phyloP scores from a whole-genome alignment of 92 coral and sea anemone genomes.

The Bergia sp. region DNA sequence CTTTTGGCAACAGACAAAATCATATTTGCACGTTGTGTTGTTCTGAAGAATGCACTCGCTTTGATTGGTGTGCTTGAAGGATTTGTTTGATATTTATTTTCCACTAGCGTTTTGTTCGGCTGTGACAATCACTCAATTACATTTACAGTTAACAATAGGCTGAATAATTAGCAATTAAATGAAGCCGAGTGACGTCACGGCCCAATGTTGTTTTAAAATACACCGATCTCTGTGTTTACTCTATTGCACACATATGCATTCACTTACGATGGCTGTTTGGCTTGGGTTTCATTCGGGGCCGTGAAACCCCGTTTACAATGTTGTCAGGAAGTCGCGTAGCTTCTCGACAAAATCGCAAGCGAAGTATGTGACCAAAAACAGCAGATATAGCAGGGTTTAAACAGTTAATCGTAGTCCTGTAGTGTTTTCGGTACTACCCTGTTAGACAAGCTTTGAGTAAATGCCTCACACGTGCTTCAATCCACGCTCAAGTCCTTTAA shows the following conservation, averaged over 20 bases:
- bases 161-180: slow-evolving; percentile 74
- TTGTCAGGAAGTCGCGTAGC: slow-evolving; percentile 37
- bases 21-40: slow-evolving; percentile 35
- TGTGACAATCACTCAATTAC: slow-evolving; percentile 44
- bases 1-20: slow-evolving; percentile 30
- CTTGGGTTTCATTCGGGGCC: slow-evolving; percentile 52
- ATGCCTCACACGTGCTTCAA: slow-evolving; percentile 38
- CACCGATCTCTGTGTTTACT: slow-evolving; percentile 55
- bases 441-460: slow-evolving; percentile 33
- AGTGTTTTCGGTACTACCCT: background rate
- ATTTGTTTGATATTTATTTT: slow-evolving; percentile 42
- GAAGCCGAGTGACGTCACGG: slow-evolving; percentile 69
- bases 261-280: slow-evolving; percentile 49
- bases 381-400: background rate
- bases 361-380: slow-evolving; percentile 14
- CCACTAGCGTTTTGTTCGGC: slow-evolving; percentile 28
- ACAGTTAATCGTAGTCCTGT: background rate
- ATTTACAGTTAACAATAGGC: slow-evolving; percentile 41
- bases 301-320: slow-evolving; percentile 31
- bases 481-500: slow-evolving; percentile 51
- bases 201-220: slow-evolving; percentile 36
- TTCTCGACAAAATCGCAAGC: slow-evolving; percentile 29
- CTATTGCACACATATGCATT: slow-evolving; percentile 58
- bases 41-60: slow-evolving; percentile 24
- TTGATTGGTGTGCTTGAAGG: slow-evolving; percentile 41